A percentile compares a stretch with the other conserved stretches of the same genome.
phyloP scores from a whole-genome alignment of 2,113 vertebrate species.

The Oncorhynchus mykiss region DNA sequence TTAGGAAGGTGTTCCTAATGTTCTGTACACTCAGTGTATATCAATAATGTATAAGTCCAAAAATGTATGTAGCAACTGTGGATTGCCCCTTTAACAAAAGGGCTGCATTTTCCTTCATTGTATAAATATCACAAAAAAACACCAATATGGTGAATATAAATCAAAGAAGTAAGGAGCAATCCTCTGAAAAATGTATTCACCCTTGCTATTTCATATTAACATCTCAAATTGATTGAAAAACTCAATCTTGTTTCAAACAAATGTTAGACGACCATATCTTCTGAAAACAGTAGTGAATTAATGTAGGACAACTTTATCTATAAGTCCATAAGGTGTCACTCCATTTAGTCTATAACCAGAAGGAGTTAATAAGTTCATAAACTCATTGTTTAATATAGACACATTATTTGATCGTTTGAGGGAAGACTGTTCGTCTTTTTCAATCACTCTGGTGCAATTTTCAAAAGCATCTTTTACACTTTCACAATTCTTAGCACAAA shows the following conservation, averaged over 20 bases:
- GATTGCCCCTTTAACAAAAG: background rate
- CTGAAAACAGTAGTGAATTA: slow-evolving; percentile 27
- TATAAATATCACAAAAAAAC: slow-evolving; percentile 61
- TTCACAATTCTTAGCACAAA: too few relatives aligned
- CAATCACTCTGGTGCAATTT: too few relatives aligned
- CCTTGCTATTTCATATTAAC: slow-evolving; percentile 2
- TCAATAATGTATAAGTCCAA: too few relatives aligned
- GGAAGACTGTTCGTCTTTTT: background rate
- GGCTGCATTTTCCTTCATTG: slow-evolving; percentile 54
- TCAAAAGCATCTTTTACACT: too few relatives aligned
- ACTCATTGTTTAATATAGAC: background rate
- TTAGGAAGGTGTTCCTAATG: too few relatives aligned
- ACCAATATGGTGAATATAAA: slow-evolving; percentile 77
- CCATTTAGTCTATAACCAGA: background rate
- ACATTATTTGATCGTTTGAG: background rate
- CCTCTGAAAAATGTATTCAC: slow-evolving; percentile 12
- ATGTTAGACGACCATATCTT: slow-evolving; percentile 19
- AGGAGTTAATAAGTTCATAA: background rate
- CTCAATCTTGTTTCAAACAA: slow-evolving; percentile 13
- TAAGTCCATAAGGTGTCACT: background rate
- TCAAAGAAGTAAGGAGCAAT: slow-evolving; percentile 43
- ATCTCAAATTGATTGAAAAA: slow-evolving; percentile 20
- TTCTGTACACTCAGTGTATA: too few relatives aligned
- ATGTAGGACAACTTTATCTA: slow-evolving; percentile 35
- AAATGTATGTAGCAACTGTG: slow-evolving; percentile 37